phyloP scores from a whole-genome alignment of 2,888 invertebrate genomes.

The Pheosia gnoma region DNA sequence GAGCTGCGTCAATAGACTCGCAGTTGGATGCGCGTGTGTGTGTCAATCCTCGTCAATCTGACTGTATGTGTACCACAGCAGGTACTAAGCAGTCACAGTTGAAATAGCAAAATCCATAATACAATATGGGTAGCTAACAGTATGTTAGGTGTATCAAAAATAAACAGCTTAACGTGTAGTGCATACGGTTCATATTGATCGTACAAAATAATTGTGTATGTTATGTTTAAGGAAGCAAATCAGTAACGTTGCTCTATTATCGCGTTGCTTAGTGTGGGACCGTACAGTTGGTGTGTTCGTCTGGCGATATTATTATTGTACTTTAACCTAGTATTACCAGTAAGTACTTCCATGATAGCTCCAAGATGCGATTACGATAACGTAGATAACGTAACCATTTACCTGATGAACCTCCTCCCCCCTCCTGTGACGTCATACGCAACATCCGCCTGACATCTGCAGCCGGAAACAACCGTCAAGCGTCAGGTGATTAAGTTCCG shows the following conservation, averaged over 20 bases:
- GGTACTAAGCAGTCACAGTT: slow-evolving; percentile 2
- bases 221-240: no score
- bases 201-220: no score
- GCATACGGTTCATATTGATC: no score
- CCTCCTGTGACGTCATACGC: background rate
- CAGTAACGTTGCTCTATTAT: no score
- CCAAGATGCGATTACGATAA: background rate
- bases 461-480: slow-evolving; percentile 26
- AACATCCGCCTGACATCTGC: slow-evolving; percentile 12
- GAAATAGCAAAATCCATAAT: slow-evolving; percentile 10
- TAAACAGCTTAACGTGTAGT: no score
- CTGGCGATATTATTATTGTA: no score
- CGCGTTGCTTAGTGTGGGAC: no score
- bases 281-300: no score
- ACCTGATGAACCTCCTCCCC: slow-evolving; percentile 7
- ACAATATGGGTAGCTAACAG: no score
- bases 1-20: slow-evolving; percentile 69
- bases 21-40: slow-evolving; percentile 36
- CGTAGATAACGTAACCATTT: background rate
- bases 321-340: no score
- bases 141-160: no score
- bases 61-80: slow-evolving; percentile 11
- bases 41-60: slow-evolving; percentile 9
- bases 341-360: background rate
- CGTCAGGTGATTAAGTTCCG: slow-evolving; percentile 36